Percentiles rank a stretch among this genome's conserved stretches.
Evolutionary conservation across 1,140 invertebrate species (phyloP).

Genomic region (Alviniconcha marisindica): DNA sequence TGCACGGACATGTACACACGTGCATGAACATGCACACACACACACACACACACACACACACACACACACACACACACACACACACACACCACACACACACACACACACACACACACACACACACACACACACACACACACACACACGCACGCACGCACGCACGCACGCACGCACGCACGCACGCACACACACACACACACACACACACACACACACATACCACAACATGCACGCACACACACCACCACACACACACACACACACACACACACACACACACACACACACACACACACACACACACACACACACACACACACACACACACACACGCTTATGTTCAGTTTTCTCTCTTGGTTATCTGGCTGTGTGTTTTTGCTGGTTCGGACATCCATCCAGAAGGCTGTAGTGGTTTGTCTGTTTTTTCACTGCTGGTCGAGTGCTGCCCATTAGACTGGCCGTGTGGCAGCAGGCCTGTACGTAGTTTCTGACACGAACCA

Average conservation of each 20-base stretch:
- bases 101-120: neutral
- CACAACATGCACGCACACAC: neutral
- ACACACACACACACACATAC: neutral
- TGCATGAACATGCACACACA: neutral
- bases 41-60: slow-evolving; percentile 18
- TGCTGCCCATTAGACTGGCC: no score
- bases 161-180: slow-evolving; percentile 10
- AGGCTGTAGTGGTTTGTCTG: no score
- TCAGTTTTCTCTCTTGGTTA: no score
- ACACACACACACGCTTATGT: neutral
- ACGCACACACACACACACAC: slow-evolving; percentile 1
- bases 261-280: slow-evolving; percentile 21
- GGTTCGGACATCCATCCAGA: no score
- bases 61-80: slow-evolving; percentile 30
- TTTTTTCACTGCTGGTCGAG: no score
- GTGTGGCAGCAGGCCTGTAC: no score
- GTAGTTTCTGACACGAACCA: no score
- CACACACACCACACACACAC: slow-evolving; percentile 9
- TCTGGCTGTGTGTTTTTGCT: no score
- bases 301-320: neutral
- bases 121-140: neutral
- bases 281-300: neutral
- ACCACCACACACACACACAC: slow-evolving; percentile 18
- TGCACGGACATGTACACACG: no score
- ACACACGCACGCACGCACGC: neutral